Conservation (phyloP, 2,888 invertebrate genomes). For the Strigamia transsilvanica region DNA sequence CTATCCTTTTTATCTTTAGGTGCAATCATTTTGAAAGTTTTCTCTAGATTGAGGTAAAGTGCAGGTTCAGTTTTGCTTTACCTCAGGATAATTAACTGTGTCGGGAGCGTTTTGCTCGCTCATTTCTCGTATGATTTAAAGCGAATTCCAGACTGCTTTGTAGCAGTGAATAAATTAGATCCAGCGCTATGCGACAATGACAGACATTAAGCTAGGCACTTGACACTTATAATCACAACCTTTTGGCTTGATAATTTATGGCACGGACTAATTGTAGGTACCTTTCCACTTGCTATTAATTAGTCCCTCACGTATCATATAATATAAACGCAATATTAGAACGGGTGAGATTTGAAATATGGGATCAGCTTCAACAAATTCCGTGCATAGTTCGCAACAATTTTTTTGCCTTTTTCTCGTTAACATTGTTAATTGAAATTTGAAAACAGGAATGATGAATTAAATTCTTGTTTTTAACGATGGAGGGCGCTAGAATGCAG, state of each 20-base stretch:
- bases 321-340: not conserved
- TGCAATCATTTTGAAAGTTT: constrained; percentile 43
- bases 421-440: not conserved
- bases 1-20: constrained; percentile 21
- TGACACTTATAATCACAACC: constrained; percentile 49
- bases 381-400: constrained; percentile 9
- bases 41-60: constrained; percentile 36
- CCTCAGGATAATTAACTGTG: constrained; percentile 45
- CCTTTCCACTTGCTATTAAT: constrained; percentile 44
- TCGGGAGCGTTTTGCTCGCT: constrained; percentile 49
- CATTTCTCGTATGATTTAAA: constrained; percentile 44
- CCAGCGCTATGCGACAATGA: constrained; percentile 43
- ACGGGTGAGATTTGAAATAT: constrained; percentile 4
- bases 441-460: not conserved
- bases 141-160: constrained; percentile 40
- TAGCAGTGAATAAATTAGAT: constrained; percentile 47
- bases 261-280: constrained; percentile 44
- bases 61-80: constrained; percentile 40
- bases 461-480: not conserved
- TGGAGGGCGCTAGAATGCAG: not conserved
- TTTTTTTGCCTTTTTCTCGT: not conserved
- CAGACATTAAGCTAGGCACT: constrained; percentile 47
- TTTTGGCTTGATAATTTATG: constrained; percentile 46
- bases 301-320: constrained; percentile 44
- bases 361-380: constrained; percentile 13